A percentile compares a stretch with the other conserved stretches of the same genome.
phyloP scores from a whole-genome alignment of 2,888 invertebrate genomes.

The Penaeus monodon region DNA sequence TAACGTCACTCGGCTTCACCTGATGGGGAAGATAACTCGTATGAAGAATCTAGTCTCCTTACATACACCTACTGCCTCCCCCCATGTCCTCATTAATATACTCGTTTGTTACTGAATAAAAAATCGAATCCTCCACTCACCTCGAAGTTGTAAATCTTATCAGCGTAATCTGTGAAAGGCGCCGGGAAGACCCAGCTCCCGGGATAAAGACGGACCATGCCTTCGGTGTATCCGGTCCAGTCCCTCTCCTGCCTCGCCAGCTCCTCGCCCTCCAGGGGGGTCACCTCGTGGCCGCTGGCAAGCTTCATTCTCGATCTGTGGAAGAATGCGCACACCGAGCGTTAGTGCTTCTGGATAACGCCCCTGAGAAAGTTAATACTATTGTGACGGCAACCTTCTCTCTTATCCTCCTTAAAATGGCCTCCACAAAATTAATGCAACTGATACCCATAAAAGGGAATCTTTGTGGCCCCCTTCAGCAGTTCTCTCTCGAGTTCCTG shows the following conservation, averaged over 20 bases:
- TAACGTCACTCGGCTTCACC: constrained; percentile 28
- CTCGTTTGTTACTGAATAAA: background rate
- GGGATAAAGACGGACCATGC: constrained; percentile 41
- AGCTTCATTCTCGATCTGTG: background rate
- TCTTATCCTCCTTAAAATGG: too few relatives aligned
- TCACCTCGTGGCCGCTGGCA: constrained; percentile 39
- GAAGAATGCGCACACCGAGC: too few relatives aligned
- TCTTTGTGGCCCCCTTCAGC: too few relatives aligned
- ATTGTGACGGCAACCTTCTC: too few relatives aligned
- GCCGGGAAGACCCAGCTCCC: constrained; percentile 13
- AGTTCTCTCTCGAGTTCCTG: too few relatives aligned
- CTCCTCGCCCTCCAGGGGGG: constrained; percentile 29
- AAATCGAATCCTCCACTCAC: background rate
- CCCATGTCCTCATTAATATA: background rate
- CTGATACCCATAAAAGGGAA: too few relatives aligned
- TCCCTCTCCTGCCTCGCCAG: constrained; percentile 22
- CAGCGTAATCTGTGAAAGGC: constrained; percentile 12
- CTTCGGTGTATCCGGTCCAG: constrained; percentile 15
- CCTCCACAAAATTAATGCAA: too few relatives aligned
- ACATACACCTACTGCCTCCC: background rate
- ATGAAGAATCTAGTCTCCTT: background rate
- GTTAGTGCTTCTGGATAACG: too few relatives aligned
- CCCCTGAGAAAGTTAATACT: too few relatives aligned
- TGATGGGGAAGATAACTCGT: background rate
- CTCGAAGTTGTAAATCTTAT: constrained; percentile 38